Evolutionary conservation across 2,797 vertebrate genomes (phyloP), one percentile per base, ranked within the genome.

Genomic region (Rachycentron canadum): DNA sequence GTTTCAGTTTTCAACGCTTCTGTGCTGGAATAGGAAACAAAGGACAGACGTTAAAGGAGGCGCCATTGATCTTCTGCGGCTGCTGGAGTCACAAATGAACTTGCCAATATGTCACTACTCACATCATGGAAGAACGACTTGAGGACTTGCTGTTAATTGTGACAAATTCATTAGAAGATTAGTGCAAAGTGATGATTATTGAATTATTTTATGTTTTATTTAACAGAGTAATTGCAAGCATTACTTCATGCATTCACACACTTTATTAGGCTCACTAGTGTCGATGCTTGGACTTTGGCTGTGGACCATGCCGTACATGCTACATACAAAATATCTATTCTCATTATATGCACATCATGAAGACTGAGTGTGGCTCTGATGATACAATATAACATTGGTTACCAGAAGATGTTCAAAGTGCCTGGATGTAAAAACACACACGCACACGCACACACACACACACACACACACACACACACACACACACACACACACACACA

Each of bases 101-200:
- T 65, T 71, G 58, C 64, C 79, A 79, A 68, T 82, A 78, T 62
- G 69, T 73, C 74, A 85, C 70, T 87, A 82, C 89, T 88, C 69
- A 72, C 59, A 74, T 73, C 69, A 77, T 17, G 58, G 69, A 80
- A 75, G 76, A 70, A 43, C 73, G 78, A 82, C 40, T 76, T 45
- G 21, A 74, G 47, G 10, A 49, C 40, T 79, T 58, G 34, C 63
- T 59, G 38, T 66, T 88, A 85, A 82, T 63, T 83, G 68, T 85
- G 83, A 86, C 73, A 83, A 79, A 88, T 85, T 58, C 19, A 83
- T 84, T 57, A 58, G 61, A 66, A 57, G 9, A 36, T 68, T 38
- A 65, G 19, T 47, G 59, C 52, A 76, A 87, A 83, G 66, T 21
- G 66, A 81, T 74, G 59, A 77, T 84, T 82, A 85, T 79, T 74